phyloP scores from a whole-genome alignment of 2,888 invertebrate species.

The Amphipoea lucens region DNA sequence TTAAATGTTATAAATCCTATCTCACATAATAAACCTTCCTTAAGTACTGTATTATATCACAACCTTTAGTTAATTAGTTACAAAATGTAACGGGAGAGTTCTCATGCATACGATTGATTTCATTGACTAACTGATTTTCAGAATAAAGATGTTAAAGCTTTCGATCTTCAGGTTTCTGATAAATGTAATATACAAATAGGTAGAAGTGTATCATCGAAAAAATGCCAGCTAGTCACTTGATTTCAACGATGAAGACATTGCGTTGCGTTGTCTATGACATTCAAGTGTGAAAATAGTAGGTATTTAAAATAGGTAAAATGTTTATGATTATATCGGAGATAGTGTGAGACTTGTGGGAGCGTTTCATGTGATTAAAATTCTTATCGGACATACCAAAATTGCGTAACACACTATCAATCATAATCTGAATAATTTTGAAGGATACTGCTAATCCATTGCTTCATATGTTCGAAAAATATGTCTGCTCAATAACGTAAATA shows the following conservation, averaged over 20 bases:
- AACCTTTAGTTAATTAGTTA: constrained; percentile 54
- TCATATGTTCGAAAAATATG: no score
- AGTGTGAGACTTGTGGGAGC: not conserved
- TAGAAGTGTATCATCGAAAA: no score
- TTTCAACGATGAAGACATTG: not conserved
- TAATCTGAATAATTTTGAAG: no score
- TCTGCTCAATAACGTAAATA: no score
- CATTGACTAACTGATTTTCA: not conserved
- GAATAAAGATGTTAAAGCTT: not conserved
- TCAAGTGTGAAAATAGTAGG: not conserved
- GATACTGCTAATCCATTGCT: no score
- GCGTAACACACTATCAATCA: no score
- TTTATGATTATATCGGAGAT: not conserved
- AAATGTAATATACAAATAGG: not conserved
- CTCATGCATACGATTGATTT: constrained; percentile 29
- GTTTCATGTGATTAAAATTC: not conserved
- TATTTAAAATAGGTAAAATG: constrained; percentile 5
- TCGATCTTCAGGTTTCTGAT: not conserved
- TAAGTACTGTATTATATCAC: constrained; percentile 63
- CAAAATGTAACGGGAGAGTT: constrained; percentile 3
- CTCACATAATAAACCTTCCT: constrained; percentile 19
- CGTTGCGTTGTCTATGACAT: not conserved
- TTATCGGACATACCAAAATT: constrained; percentile 9
- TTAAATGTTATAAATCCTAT: constrained; percentile 7
- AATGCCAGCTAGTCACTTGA: not conserved